Evolutionary conservation across 2,888 invertebrate genomes (phyloP).

Genomic region (Leptura quadrifasciata): DNA sequence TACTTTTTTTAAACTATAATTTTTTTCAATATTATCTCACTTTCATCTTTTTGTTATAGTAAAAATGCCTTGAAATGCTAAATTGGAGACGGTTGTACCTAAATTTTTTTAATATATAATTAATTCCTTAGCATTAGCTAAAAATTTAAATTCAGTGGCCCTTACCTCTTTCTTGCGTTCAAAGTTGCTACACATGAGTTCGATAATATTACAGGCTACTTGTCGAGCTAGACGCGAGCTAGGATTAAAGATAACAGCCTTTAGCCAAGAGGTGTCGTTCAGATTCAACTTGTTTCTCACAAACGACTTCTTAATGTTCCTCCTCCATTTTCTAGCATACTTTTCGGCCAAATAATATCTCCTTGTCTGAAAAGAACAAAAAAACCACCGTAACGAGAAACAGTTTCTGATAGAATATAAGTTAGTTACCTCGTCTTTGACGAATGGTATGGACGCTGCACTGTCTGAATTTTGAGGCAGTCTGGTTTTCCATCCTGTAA

Average conservation of each 20-base stretch:
- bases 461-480: slow-evolving; percentile 75
- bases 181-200: slow-evolving; percentile 84
- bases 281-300: slow-evolving; percentile 77
- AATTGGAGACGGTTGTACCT: no score
- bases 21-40: no score
- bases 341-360: slow-evolving; percentile 83
- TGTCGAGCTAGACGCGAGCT: slow-evolving; percentile 92
- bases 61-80: no score
- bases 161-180: slow-evolving; percentile 79
- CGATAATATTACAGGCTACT: slow-evolving; percentile 91
- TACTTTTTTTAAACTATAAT: no score
- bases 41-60: no score
- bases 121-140: no score
- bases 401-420: not conserved
- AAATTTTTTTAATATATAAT: no score
- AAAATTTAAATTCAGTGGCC: not conserved
- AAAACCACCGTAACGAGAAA: not conserved
- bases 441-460: slow-evolving; percentile 56
- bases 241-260: slow-evolving; percentile 93
- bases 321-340: slow-evolving; percentile 83
- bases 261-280: slow-evolving; percentile 88
- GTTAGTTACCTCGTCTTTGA: slow-evolving; percentile 62
- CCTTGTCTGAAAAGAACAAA: slow-evolving; percentile 58
- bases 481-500: slow-evolving; percentile 82
- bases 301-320: slow-evolving; percentile 61